Evolutionary conservation across 1,140 invertebrate species (phyloP).

Genomic region (Coboldia fuscipes): DNA sequence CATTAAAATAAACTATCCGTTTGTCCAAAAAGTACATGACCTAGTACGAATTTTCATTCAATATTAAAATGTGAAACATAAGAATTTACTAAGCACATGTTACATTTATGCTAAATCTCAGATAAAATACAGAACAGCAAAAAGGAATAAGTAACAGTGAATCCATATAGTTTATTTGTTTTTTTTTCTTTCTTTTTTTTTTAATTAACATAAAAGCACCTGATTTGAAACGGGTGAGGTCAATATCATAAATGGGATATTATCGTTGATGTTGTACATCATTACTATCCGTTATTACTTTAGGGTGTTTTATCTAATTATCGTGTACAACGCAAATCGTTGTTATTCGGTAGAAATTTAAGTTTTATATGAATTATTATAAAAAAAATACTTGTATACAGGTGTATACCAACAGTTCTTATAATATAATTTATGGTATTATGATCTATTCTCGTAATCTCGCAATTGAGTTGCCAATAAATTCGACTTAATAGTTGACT

Average conservation of each 20-base stretch:
- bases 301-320: not conserved
- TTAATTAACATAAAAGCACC: slow-evolving; percentile 13
- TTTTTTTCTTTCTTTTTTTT: not conserved
- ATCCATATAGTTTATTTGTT: not conserved
- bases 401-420: no score
- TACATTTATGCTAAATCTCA: not conserved
- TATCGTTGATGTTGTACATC: slow-evolving; percentile 17
- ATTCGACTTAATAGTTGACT: no score
- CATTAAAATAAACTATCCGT: no score
- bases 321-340: no score
- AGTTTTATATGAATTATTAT: no score
- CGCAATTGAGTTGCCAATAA: no score
- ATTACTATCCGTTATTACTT: not conserved
- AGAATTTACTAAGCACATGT: not conserved
- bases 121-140: no score
- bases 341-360: no score
- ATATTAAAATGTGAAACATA: not conserved
- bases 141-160: not conserved
- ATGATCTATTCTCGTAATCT: no score
- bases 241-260: slow-evolving; percentile 21
- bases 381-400: no score
- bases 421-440: no score
- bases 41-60: not conserved
- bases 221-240: slow-evolving; percentile 12
- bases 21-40: not conserved